These are phyloP conservation scores for Misgurnus mizolepis DNA, from an alignment of 2,113 vertebrate genomes.

Conservation along the genomic window DNA sequence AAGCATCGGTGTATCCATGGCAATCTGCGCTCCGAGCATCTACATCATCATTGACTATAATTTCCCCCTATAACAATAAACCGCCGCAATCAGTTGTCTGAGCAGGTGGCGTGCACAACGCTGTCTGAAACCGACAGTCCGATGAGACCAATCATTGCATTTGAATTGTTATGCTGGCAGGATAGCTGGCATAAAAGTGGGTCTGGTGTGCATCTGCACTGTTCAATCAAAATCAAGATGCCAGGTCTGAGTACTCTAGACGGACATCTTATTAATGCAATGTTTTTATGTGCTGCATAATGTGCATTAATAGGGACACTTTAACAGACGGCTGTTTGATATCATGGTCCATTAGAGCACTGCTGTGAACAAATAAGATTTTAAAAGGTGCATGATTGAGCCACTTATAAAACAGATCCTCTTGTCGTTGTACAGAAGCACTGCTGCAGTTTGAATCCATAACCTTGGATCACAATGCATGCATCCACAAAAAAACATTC, in stretches of 20 bases:
- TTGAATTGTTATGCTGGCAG: neutral
- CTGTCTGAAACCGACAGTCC: neutral
- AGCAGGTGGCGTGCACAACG: neutral
- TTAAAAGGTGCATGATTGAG: neutral
- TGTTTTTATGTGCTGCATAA: neutral
- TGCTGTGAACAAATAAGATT: neutral
- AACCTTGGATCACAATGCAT: too few species aligned
- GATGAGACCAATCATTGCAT: neutral
- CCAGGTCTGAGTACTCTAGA: neutral
- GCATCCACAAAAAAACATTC: too few species aligned
- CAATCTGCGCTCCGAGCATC: conserved; percentile 6
- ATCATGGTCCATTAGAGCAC: neutral
- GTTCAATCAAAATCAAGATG: neutral
- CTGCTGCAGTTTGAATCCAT: neutral
- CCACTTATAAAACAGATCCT: too few species aligned
- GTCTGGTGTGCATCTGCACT: neutral
- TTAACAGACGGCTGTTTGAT: neutral
- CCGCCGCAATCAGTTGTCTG: neutral
- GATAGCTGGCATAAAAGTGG: neutral
- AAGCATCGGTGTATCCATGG: conserved; percentile 25
- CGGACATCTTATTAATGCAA: neutral
- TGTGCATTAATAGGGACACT: neutral
- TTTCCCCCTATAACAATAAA: conserved; percentile 10
- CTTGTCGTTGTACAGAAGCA: neutral
- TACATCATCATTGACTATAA: conserved; percentile 9